Evolutionary conservation across 2,797 vertebrate species (phyloP).

Genomic region (Xenopus petersii): DNA sequence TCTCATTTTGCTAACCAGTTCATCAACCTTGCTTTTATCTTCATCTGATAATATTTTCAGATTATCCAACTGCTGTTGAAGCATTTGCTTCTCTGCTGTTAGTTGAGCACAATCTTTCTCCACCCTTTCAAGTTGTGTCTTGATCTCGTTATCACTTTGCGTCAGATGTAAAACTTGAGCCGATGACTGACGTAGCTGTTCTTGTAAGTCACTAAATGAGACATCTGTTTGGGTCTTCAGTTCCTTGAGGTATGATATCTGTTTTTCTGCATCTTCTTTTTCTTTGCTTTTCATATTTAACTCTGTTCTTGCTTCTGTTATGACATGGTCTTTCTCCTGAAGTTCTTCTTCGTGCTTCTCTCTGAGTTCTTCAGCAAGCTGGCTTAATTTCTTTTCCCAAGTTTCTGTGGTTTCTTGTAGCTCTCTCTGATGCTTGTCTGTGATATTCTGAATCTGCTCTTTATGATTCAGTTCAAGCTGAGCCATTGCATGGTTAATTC

Average conservation of each 20-base stretch:
- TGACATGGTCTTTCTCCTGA: slow-evolving; percentile 79
- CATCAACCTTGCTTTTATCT: slow-evolving; percentile 64
- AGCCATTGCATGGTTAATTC: slow-evolving; percentile 75
- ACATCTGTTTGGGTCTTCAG: slow-evolving; percentile 70
- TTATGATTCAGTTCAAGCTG: slow-evolving; percentile 85
- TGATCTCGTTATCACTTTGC: slow-evolving; percentile 69
- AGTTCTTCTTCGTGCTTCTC: slow-evolving; percentile 73
- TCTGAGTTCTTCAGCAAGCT: slow-evolving; percentile 75
- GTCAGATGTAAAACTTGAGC: slow-evolving; percentile 68
- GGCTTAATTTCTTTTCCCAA: slow-evolving; percentile 77
- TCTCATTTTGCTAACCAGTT: slow-evolving; percentile 66
- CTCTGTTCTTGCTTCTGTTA: slow-evolving; percentile 71
- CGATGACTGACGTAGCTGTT: slow-evolving; percentile 75
- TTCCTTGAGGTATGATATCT: slow-evolving; percentile 73
- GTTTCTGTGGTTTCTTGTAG: slow-evolving; percentile 61
- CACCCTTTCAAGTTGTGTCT: slow-evolving; percentile 73
- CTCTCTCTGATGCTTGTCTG: slow-evolving; percentile 66
- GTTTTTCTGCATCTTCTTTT: slow-evolving; percentile 64
- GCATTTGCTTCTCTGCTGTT: slow-evolving; percentile 69
- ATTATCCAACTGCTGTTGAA: slow-evolving; percentile 72
- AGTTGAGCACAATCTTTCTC: slow-evolving; percentile 76
- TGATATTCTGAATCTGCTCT: slow-evolving; percentile 77
- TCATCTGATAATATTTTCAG: slow-evolving; percentile 65
- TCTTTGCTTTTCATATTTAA: slow-evolving; percentile 65
- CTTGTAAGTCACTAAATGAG: slow-evolving; percentile 76